Percentiles rank a stretch among this genome's conserved stretches.
These are phyloP conservation scores for Caenorhabditis sp. DNA, from an alignment of 2,888 invertebrate species.

Conservation along the genomic window DNA sequence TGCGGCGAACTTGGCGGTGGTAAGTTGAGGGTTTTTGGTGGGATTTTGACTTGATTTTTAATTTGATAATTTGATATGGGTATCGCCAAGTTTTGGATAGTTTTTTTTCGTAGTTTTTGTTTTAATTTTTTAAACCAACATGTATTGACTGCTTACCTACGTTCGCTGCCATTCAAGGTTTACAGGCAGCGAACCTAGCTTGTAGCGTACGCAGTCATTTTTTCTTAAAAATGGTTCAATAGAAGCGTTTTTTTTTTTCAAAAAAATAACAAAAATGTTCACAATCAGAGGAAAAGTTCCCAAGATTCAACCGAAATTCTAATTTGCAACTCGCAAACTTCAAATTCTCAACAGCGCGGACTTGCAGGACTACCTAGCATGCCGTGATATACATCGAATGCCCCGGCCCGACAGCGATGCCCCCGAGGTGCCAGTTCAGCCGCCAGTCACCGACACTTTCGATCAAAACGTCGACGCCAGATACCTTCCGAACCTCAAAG, in stretches of 20 bases:
- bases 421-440: slow-evolving; percentile 53
- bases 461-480: slow-evolving; percentile 35
- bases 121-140: too few species aligned
- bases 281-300: neutral
- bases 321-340: neutral
- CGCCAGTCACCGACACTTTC: slow-evolving; percentile 39
- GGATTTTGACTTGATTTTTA: too few species aligned
- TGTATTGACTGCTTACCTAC: too few species aligned
- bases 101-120: too few species aligned
- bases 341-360: neutral
- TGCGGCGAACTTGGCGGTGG: slow-evolving; percentile 48
- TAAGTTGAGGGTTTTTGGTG: slow-evolving; percentile 22
- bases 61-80: neutral
- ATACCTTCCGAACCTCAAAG: slow-evolving; percentile 49
- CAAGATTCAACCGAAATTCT: neutral
- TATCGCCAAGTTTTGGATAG: too few species aligned
- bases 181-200: too few species aligned
- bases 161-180: too few species aligned
- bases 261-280: neutral
- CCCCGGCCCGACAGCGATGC: slow-evolving; percentile 66
- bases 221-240: too few species aligned
- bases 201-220: too few species aligned
- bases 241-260: too few species aligned
- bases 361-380: slow-evolving; percentile 74
- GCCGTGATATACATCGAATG: slow-evolving; percentile 72